Evolutionary conservation across 1,140 invertebrate species (phyloP), one percentile per base, ranked within the genome.

Genomic region (Leptoteleia sp.): DNA sequence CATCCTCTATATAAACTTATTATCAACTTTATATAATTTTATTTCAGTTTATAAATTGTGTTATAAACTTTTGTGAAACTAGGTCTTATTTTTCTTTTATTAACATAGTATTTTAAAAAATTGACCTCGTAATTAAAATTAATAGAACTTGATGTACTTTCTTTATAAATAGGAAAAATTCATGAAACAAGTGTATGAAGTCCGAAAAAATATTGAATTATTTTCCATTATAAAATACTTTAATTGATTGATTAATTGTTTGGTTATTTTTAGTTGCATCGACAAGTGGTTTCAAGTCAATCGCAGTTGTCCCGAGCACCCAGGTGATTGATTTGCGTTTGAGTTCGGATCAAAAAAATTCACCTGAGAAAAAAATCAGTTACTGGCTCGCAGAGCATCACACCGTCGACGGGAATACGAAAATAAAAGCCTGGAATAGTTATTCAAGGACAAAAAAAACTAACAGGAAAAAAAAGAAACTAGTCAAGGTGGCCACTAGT

Each of bases 251-350:
- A 22, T 22, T 22, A n/a, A 22, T 5, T 5, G 19, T 12, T 50
- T 3, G 13, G 38, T 71, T 52, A 75, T 15, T 84, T 86, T 54
- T 90, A 97, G 95, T 89, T 98, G 96, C 91, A 97, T 98, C 89
- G 97, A 98, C 91, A 93, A 95, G 90, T 98, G 97, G 97, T 98
- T 98, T 92, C 95, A 98, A 91, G 95, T 98, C 83, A 98, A 98
- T 92, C 93, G 97, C 89, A 97, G 96, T 78, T 99, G 97, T 91
- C 97, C 97, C 25, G 97, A 98, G 90, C 97, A 99, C 91, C 97
- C 97, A 76, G 94, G 95, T 78, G 96, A 98, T 91, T 97, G 94
- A 93, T 91, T 90, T 85, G 82, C 72, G 82, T 80, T 86, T 57
- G 76, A 80, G 62, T 47, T 80, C 75, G 73, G 22, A 75, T 73